Evolutionary conservation across 2,888 invertebrate genomes (phyloP).

Genomic region (Tetranychus piercei): DNA sequence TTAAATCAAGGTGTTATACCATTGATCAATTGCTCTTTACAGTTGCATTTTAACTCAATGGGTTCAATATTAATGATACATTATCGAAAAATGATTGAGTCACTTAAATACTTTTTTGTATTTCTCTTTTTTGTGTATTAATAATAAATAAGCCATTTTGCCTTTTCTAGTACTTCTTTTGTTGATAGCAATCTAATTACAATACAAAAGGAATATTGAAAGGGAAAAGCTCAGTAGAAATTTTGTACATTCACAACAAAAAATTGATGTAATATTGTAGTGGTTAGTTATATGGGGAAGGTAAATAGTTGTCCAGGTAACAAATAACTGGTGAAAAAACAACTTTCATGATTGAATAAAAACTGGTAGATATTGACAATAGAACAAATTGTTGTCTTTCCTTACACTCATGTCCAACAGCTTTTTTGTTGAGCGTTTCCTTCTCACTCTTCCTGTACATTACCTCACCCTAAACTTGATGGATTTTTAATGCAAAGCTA

Average conservation of each 20-base stretch:
- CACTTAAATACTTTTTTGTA: not conserved
- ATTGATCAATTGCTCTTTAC: too few relatives aligned
- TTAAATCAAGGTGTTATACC: too few relatives aligned
- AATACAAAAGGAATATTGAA: not conserved
- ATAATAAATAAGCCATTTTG: not conserved
- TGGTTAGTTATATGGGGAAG: not conserved
- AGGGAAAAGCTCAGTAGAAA: not conserved
- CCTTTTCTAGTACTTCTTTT: not conserved
- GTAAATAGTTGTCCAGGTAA: not conserved
- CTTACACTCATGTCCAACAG: not conserved
- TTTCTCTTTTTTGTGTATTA: not conserved
- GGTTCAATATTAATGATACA: too few relatives aligned
- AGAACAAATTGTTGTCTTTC: not conserved
- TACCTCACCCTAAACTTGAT: too few relatives aligned
- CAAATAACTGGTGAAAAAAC: not conserved
- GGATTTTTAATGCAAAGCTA: too few relatives aligned
- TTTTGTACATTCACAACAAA: not conserved
- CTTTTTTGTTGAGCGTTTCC: not conserved
- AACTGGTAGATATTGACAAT: not conserved
- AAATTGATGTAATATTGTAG: too few relatives aligned
- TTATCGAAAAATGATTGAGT: too few relatives aligned
- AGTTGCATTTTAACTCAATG: too few relatives aligned
- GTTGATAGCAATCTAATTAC: not conserved
- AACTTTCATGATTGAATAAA: not conserved
- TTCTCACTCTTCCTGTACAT: too few relatives aligned